Conservation (phyloP, 2,797 vertebrate genomes). For the Gobionotothen gibberifrons region DNA sequence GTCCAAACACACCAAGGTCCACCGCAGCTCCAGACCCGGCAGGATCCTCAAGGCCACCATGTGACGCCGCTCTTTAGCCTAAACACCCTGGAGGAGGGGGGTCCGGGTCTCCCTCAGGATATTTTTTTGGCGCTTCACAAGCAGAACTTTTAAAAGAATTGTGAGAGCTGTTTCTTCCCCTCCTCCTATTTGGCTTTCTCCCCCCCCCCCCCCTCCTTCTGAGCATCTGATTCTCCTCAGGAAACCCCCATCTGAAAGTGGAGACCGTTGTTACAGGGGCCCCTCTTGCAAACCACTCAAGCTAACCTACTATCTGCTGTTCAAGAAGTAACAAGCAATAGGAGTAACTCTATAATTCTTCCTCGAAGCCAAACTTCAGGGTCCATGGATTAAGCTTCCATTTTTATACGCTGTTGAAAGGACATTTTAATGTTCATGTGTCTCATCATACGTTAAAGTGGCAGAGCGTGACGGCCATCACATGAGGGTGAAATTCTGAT, state of each 20-base stretch:
- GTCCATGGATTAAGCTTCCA: slow-evolving; percentile 48
- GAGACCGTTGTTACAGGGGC: slow-evolving; percentile 24
- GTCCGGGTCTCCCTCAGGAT: slow-evolving; percentile 54
- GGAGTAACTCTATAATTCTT: slow-evolving; percentile 33
- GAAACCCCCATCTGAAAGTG: slow-evolving; percentile 65
- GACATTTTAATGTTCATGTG: slow-evolving; percentile 13
- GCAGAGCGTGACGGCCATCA: not conserved
- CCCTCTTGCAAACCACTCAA: slow-evolving; percentile 38
- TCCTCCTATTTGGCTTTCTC: slow-evolving; percentile 3
- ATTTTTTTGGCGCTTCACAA: slow-evolving; percentile 63
- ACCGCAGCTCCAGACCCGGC: slow-evolving; percentile 82
- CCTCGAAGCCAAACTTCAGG: slow-evolving; percentile 58
- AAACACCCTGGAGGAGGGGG: not conserved
- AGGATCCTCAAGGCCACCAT: slow-evolving; percentile 79
- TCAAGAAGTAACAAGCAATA: not conserved
- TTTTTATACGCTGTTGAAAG: slow-evolving; percentile 20
- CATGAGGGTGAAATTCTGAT: slow-evolving; percentile 8
- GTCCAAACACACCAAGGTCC: slow-evolving; percentile 88
- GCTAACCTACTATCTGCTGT: slow-evolving; percentile 41
- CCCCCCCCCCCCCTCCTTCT: slow-evolving; percentile 24
- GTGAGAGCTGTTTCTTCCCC: slow-evolving; percentile 29
- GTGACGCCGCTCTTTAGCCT: slow-evolving; percentile 63
- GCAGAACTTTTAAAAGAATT: slow-evolving; percentile 53
- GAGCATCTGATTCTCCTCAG: slow-evolving; percentile 67
- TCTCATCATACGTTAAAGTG: slow-evolving; percentile 1